Conservation (phyloP, 2,888 invertebrate species). For the Phortica magna region DNA sequence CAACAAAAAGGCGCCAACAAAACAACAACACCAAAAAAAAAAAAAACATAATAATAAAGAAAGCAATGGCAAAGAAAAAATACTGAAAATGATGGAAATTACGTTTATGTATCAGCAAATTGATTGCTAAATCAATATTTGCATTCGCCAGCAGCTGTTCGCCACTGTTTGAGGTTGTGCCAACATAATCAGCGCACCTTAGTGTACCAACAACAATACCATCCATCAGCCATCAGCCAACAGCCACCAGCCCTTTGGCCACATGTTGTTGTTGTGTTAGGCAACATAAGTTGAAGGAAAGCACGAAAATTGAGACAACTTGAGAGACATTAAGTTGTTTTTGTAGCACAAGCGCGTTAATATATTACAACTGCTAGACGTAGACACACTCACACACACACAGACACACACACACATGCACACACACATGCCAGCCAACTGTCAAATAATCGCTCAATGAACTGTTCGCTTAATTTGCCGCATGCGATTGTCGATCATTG, state of each 20-base stretch:
- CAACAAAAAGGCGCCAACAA: background rate
- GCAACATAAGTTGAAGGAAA: background rate
- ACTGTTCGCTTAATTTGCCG: constrained; percentile 37
- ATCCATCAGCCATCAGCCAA: too few relatives aligned
- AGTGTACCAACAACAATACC: too few relatives aligned
- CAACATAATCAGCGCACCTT: background rate
- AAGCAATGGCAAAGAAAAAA: constrained; percentile 25
- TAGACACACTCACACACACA: background rate
- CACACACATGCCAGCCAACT: constrained; percentile 38
- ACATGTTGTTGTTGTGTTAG: too few relatives aligned
- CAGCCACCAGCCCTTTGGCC: too few relatives aligned
- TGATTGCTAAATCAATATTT: constrained; percentile 67
- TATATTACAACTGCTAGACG: constrained; percentile 38
- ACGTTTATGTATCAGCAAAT: constrained; percentile 52
- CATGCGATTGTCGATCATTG: constrained; percentile 14
- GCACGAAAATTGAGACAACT: constrained; percentile 1
- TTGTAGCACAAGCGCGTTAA: constrained; percentile 45
- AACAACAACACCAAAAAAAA: constrained; percentile 10
- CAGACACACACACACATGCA: constrained; percentile 35
- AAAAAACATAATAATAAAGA: background rate
- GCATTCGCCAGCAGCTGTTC: constrained; percentile 46
- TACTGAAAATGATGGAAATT: constrained; percentile 38
- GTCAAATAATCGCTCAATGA: constrained; percentile 44
- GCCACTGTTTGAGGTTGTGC: background rate
- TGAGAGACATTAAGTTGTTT: constrained; percentile 7